phyloP scores from a whole-genome alignment of 2,888 invertebrate species.

The Linnaemya tessellans region DNA sequence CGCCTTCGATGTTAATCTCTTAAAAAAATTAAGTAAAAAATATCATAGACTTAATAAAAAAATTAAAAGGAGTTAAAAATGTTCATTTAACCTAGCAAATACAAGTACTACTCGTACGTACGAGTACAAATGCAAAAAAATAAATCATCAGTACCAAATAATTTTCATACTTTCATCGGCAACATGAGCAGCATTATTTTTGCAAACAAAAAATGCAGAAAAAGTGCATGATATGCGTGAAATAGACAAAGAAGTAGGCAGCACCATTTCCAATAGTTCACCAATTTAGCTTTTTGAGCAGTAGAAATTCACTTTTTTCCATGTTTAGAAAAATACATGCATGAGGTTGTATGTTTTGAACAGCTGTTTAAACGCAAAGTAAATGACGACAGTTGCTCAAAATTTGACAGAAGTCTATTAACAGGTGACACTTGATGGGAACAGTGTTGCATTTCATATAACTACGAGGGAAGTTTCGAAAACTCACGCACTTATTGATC shows the following conservation, averaged over 20 bases:
- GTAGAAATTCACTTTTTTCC: no score
- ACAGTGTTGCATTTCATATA: no score
- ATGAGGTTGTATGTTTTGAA: no score
- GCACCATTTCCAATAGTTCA: constrained; percentile 33
- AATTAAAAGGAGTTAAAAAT: constrained; percentile 22
- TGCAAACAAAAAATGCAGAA: constrained; percentile 19
- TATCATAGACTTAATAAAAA: constrained; percentile 22
- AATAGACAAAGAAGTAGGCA: not conserved
- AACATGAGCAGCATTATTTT: constrained; percentile 19
- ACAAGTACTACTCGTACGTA: no score
- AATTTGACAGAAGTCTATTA: no score
- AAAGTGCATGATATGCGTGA: constrained; percentile 30
- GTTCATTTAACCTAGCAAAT: constrained; percentile 2
- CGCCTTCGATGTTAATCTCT: constrained; percentile 41
- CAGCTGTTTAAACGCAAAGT: no score
- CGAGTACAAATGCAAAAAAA: constrained; percentile 9
- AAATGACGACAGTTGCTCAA: no score
- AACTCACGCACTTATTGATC: no score
- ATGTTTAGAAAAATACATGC: no score
- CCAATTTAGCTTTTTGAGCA: not conserved
- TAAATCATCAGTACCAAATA: constrained; percentile 33
- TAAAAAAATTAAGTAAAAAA: constrained; percentile 33
- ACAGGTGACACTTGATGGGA: no score
- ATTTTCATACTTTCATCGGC: constrained; percentile 34
- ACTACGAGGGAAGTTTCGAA: no score